Conservation (phyloP, 2,797 vertebrate genomes). For the Meda fulgida region DNA sequence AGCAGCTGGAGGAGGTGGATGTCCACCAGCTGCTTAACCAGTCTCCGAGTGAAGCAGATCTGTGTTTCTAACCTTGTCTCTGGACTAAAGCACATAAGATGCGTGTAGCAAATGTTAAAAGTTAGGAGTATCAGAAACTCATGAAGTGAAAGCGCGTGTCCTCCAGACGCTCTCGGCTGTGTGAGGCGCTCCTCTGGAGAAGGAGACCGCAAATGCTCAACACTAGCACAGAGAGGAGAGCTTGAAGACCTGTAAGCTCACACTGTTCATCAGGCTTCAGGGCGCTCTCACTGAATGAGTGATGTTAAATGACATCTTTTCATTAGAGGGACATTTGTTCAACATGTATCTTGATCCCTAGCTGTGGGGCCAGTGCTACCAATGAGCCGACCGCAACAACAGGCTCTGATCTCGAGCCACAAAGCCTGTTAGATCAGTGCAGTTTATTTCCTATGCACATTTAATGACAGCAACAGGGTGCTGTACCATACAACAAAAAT, state of each 20-base stretch:
- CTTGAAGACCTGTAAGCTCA: neutral
- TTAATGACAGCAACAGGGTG: too few relatives aligned
- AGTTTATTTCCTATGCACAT: too few relatives aligned
- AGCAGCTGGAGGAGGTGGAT: slow-evolving; percentile 2
- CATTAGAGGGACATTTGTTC: too few relatives aligned
- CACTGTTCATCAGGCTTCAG: neutral
- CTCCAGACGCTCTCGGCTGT: neutral
- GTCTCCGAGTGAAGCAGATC: neutral
- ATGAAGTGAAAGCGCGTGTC: neutral
- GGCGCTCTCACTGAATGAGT: neutral
- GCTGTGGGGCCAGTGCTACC: too few relatives aligned
- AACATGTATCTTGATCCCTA: too few relatives aligned
- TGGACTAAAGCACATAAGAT: neutral
- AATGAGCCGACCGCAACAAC: too few relatives aligned
- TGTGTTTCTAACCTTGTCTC: neutral
- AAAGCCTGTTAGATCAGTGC: too few relatives aligned
- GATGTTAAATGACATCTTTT: too few relatives aligned
- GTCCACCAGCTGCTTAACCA: neutral
- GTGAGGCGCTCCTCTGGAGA: slow-evolving; percentile 29
- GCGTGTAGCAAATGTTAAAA: neutral
- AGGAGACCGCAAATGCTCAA: too few relatives aligned
- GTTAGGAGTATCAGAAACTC: neutral
- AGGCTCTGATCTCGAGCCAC: too few relatives aligned
- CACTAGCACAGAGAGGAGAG: neutral
- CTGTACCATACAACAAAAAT: too few relatives aligned